Base-by-base conservation (phyloP, 2,888 invertebrate species). In the Phortica okadai region DNA sequence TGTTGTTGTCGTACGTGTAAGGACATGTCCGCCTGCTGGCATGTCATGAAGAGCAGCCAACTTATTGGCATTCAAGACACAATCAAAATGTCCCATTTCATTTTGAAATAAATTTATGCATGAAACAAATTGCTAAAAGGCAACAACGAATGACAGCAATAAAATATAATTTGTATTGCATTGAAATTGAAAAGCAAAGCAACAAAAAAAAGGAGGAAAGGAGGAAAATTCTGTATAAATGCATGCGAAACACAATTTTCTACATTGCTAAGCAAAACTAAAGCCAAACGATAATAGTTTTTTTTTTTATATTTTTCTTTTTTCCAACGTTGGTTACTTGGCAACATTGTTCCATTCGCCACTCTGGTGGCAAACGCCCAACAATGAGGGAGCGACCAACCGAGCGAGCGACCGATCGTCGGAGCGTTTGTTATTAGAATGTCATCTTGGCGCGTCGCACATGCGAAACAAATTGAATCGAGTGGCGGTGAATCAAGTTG, bases 181-280 rank as follows among this genome's bases (percentile, higher is more conserved):
- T 66, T 66, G 66, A 41, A 66, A 66, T 66, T 66, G 66, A 66
- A 66, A 66, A 41, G 41, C 25, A 76, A 76, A 75, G 77, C 76
- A 62, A 62, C 6, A 62, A 42, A 33, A 62, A 16, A 67, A 77
- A 62, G 42, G 75, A 76, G 56, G 75, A 76, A 54, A 59, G 59
- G 69, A 64, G 14, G 41, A 58, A 77, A 70, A 64, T 69, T 76
- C 74, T 77, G 21, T 8, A 54, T 33, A 66, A 66, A 66, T 42
- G 42, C 42, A 62, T 14, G 42, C 66, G 33, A 42, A 66, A 66
- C 41, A 42, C 42, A 66, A 66, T 66, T 41, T 66, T 66, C 25
- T 66, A 66, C 66, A 41, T 33, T 66, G 66, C 66, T 66, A 66
- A 66, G 42, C 66, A 66, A 66, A 66, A 66, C 66, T 66, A 66